Conservation (phyloP, 2,797 vertebrate species). For the Scyliorhinus canicula region DNA sequence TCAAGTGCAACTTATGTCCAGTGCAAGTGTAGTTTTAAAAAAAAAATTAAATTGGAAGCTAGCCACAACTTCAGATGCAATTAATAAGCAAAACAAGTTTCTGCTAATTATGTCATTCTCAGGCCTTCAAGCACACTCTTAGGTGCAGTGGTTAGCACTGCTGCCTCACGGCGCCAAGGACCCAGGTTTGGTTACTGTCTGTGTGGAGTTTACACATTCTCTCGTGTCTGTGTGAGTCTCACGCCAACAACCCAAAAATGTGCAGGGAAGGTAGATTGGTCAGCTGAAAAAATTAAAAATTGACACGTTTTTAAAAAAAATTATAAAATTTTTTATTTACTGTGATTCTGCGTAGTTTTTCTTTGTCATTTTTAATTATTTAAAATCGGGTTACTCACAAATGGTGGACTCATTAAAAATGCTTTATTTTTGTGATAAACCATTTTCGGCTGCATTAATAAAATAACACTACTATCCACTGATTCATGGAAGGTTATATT, state of each 20-base stretch:
- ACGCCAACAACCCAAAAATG: too few species aligned
- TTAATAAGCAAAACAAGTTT: neutral
- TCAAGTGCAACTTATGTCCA: neutral
- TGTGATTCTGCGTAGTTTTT: neutral
- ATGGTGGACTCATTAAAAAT: neutral
- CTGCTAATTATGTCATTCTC: neutral
- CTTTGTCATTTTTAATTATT: neutral
- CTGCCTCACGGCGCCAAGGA: too few species aligned
- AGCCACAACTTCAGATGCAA: neutral
- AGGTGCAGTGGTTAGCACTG: too few species aligned
- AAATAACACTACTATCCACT: neutral
- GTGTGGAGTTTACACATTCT: too few species aligned
- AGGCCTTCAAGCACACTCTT: neutral
- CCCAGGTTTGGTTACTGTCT: too few species aligned
- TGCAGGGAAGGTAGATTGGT: too few species aligned
- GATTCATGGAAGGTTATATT: neutral
- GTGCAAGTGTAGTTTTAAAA: neutral
- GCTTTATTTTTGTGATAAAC: neutral
- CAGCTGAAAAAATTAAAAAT: too few species aligned
- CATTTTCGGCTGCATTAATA: neutral
- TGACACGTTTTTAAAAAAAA: neutral
- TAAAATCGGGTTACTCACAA: neutral
- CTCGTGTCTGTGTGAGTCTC: too few species aligned
- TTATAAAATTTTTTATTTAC: too few species aligned
- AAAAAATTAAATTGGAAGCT: neutral